Evolutionary conservation across 92 coral and sea anemone species (phyloP).

Genomic region (Epizoanthus ramosus): DNA sequence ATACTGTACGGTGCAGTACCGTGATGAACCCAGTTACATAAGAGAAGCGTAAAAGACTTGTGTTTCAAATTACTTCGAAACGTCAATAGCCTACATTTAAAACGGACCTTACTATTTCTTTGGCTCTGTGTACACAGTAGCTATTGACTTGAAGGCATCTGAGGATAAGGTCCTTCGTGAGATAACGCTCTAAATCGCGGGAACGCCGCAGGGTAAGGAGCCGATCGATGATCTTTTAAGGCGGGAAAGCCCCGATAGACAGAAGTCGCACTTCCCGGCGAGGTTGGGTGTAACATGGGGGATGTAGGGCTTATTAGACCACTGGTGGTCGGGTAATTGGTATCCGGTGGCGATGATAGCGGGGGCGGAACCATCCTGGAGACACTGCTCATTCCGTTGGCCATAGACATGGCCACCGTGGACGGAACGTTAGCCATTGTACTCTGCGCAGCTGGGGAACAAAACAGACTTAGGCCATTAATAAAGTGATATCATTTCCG

Average conservation of each 20-base stretch:
- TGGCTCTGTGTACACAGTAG: too few relatives aligned
- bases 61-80: too few relatives aligned
- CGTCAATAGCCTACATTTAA: too few relatives aligned
- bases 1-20: too few relatives aligned
- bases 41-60: too few relatives aligned
- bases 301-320: slow-evolving; percentile 60
- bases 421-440: slow-evolving; percentile 16
- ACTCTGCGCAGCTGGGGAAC: slow-evolving; percentile 25
- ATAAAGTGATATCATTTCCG: too few relatives aligned
- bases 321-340: slow-evolving; percentile 54
- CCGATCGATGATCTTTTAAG: slow-evolving; percentile 61
- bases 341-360: slow-evolving; percentile 60
- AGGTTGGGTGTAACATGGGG: slow-evolving; percentile 65
- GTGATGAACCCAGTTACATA: too few relatives aligned
- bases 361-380: slow-evolving; percentile 42
- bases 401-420: slow-evolving; percentile 14
- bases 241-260: slow-evolving; percentile 67
- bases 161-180: slow-evolving; percentile 53
- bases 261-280: slow-evolving; percentile 60
- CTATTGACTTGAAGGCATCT: slow-evolving; percentile 39
- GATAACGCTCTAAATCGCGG: slow-evolving; percentile 57
- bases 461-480: not conserved
- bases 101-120: too few relatives aligned
- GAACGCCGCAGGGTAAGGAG: slow-evolving; percentile 65
- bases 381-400: slow-evolving; percentile 31